Evolutionary conservation across 2,888 invertebrate genomes (phyloP).

Genomic region (Phorcus lineatus): DNA sequence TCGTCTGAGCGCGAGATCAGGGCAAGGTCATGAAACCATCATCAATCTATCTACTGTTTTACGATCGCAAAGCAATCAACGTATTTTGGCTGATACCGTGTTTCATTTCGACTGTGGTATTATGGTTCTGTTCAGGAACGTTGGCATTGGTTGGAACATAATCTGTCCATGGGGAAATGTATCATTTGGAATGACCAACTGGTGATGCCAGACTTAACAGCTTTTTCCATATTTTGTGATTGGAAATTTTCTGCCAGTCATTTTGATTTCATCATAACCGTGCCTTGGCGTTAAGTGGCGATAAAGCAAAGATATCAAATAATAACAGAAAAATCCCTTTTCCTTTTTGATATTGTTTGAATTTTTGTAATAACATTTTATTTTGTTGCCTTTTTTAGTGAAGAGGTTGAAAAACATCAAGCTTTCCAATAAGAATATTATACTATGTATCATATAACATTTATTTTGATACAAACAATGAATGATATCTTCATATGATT

Average conservation of each 20-base stretch:
- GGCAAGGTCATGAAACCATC: not conserved
- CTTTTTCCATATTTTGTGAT: not conserved
- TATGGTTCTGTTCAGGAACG: not conserved
- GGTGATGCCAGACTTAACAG: not conserved
- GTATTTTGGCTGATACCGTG: not conserved
- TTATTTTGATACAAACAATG: too few relatives aligned
- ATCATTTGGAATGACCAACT: not conserved
- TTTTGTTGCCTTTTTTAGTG: too few relatives aligned
- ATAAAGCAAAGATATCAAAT: too few relatives aligned
- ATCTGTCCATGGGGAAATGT: not conserved
- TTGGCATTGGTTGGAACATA: not conserved
- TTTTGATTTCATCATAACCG: too few relatives aligned
- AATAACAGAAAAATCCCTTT: too few relatives aligned
- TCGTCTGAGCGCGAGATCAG: not conserved
- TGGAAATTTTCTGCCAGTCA: not conserved
- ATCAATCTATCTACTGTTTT: constrained; percentile 17
- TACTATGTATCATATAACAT: too few relatives aligned
- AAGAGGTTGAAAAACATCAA: too few relatives aligned
- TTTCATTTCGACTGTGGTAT: not conserved
- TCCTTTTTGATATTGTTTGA: too few relatives aligned
- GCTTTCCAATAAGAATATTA: too few relatives aligned
- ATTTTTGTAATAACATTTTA: too few relatives aligned
- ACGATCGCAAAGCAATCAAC: not conserved
- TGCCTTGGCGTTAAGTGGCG: too few relatives aligned
- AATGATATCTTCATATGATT: too few relatives aligned